These are phyloP conservation scores for Crossocerus cetratus DNA, from an alignment of 2,888 invertebrate species.

Conservation along the genomic window DNA sequence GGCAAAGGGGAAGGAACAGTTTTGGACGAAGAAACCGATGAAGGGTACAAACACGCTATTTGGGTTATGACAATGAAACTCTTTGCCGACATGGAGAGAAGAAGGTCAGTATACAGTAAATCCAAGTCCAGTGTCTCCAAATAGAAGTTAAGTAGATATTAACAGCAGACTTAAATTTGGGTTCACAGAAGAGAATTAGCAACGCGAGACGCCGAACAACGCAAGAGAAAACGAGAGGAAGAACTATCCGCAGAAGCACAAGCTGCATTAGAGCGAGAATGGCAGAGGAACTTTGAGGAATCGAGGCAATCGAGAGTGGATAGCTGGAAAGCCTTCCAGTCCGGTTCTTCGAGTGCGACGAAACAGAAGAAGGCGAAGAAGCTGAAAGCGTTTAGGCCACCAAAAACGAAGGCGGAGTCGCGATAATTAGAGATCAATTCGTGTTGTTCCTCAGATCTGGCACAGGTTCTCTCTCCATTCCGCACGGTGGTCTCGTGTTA, in stretches of 20 bases:
- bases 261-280: constrained; percentile 93
- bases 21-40: constrained; percentile 93
- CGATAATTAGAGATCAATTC: constrained; percentile 80
- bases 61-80: constrained; percentile 99
- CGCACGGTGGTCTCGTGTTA: constrained; percentile 37
- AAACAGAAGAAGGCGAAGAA: constrained; percentile 89
- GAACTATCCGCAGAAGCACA: constrained; percentile 96
- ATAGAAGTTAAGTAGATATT: no score
- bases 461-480: constrained; percentile 40
- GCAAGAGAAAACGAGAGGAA: constrained; percentile 94
- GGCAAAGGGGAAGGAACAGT: constrained; percentile 83
- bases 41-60: constrained; percentile 92
- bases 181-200: constrained; percentile 85
- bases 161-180: not conserved
- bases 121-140: no score
- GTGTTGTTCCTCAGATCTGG: constrained; percentile 40
- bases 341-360: constrained; percentile 77
- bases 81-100: constrained; percentile 96
- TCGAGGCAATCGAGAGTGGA: constrained; percentile 94
- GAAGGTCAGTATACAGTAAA: constrained; percentile 77
- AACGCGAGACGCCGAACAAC: constrained; percentile 93
- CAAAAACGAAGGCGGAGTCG: constrained; percentile 95
- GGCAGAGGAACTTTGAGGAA: constrained; percentile 99
- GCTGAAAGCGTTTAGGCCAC: constrained; percentile 91
- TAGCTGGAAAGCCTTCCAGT: constrained; percentile 95